Evolutionary conservation across 2,113 vertebrate species (phyloP), one percentile per base, ranked within the genome.

Genomic region (Cyphomyrus plagiostoma): DNA sequence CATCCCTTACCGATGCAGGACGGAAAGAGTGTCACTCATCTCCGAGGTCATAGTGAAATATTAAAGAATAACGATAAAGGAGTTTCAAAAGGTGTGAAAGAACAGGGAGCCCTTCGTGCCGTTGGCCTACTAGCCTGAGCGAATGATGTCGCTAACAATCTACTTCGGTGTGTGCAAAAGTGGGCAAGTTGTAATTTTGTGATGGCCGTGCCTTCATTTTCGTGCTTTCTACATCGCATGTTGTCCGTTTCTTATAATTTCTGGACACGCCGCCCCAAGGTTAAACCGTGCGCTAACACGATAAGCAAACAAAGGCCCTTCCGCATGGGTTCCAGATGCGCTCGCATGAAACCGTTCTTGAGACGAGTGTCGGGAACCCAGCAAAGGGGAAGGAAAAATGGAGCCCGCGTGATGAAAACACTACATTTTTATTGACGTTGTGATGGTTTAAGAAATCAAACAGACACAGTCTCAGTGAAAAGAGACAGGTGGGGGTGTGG

Each of bases 371-470:
- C 15, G 62, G 21, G 10, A 30, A 17, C 13, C 53, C 42, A 88
- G 52, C 49, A 62, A 48, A 58, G 26, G 39, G 52, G 66, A 13
- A 56, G 19, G 4, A 46, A 58, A 91, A 93, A 89, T 92, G 90
- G 91, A 83, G 66, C 89, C 45, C 77, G 92, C 88, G 91, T 92
- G 92, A 94, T 90, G 91, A 92, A 92, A 93, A 94, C 94, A 94
- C 91, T 91, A 92, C 93, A 93, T 92, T 89, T 92, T 95, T 94
- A 94, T 96, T 94, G 93, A 94, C 93, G 94, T 93, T 90, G 93
- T 93, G 92, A 92, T 93, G 89, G 92, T 92, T 92, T 92, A 87
- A 92, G 94, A 94, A 94, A 94, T 90, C 92, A 91, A 94, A 94
- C 93, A 94, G 91, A 92, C 92, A 94, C 91, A 83, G 94, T 90